Conservation (phyloP, 2,113 vertebrate genomes). For the Mobula birostris region DNA sequence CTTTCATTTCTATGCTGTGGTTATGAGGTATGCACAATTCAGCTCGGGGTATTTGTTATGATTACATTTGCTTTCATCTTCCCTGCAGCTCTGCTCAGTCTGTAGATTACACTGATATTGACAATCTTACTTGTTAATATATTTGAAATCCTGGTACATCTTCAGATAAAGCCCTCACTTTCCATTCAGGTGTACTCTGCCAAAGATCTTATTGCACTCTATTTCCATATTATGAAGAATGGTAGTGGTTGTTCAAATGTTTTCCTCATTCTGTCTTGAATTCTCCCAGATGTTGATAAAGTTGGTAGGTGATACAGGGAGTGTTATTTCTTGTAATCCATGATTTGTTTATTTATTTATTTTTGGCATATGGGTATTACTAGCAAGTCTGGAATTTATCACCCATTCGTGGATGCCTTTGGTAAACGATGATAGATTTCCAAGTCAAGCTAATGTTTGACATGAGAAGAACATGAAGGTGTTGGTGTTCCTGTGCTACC, state of each 20-base stretch:
- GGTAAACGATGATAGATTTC: too few species aligned
- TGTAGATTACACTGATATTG: not conserved
- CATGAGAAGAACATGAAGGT: too few species aligned
- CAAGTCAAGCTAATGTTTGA: too few species aligned
- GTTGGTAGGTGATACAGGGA: not conserved
- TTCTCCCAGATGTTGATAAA: not conserved
- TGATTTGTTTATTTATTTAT: not conserved
- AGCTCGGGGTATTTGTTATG: constrained; percentile 22
- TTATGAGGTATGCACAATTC: not conserved
- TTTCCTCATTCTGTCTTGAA: not conserved
- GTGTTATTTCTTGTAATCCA: not conserved
- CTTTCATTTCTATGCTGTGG: constrained; percentile 5
- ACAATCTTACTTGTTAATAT: constrained; percentile 20
- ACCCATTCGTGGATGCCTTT: too few species aligned
- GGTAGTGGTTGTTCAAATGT: not conserved
- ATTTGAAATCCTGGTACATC: not conserved
- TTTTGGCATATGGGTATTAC: too few species aligned
- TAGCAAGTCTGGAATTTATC: too few species aligned
- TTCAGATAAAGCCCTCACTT: not conserved
- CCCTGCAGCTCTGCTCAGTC: not conserved
- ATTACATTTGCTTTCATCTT: constrained; percentile 7
- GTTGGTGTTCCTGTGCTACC: too few species aligned
- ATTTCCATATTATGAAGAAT: not conserved
- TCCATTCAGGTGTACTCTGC: constrained; percentile 8
- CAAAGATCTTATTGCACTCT: not conserved